Base-by-base conservation (phyloP, 2,113 vertebrate species). In the Amphiprion percula region DNA sequence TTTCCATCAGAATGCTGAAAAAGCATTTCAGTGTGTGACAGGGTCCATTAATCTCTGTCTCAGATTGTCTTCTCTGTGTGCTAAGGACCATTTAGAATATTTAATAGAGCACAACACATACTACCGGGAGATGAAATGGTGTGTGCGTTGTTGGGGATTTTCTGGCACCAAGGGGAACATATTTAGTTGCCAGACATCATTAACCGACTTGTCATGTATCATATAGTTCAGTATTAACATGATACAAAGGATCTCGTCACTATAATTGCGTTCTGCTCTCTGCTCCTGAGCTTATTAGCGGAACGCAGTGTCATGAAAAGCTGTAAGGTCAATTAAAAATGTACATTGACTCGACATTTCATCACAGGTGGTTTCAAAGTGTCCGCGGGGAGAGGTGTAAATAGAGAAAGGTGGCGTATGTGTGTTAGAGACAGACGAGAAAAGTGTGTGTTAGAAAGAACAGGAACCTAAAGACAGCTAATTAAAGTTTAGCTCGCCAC, bases 311-410 rank as follows among this genome's bases (percentile, higher is more conserved):
- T 78, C 79, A 68, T 62, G 28, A 58, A 85, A 76, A 67, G 24
- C 76, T 74, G 46, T 75, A 75, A 85, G 84, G 87, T 86, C 85
- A 79, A 71, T 84, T 76, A 78, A 64, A 46, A 58, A 72, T 24
- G 49, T 58, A 79, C 58, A 60, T 44, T 68, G 72, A 70, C 67
- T 83, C 30, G 2, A 60, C 78, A 47, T 58, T 67, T 87, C 44
- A 58, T 82, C 59, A 44, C 64, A 54, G 74, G 15, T 54, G 53
- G n/a, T 75, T 84, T 60, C 7, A 60, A 74, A 67, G 15, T 2
- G 24, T 44, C 14, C 12, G 11, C 41, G 12, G 41, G 41, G 65
- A 76, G 54, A 17, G 37, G 59, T 14, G 46, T 77, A 53, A 53
- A 63, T 15, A 64, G 30, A 46, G 4, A 53, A 33, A 33, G 19